Percentiles rank a stretch among this genome's conserved stretches.
Conservation (phyloP, 2,113 vertebrate genomes). For the Beaufortia kweichowensis region DNA sequence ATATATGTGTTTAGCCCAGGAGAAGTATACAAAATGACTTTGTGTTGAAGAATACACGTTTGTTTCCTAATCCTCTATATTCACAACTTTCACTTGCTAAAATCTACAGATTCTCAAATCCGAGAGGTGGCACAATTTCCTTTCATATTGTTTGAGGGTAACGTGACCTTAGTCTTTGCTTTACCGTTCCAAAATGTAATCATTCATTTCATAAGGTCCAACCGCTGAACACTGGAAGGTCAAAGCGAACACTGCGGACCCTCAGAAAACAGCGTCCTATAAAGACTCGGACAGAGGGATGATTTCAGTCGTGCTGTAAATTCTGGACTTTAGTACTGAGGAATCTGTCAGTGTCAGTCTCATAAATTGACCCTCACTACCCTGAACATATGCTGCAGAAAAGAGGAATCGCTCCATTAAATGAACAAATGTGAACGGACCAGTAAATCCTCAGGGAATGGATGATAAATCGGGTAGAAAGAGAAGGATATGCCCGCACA, state of each 20-base stretch:
- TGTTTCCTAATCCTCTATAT: no score
- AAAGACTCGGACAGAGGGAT: conserved; percentile 27
- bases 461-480: conserved; percentile 10
- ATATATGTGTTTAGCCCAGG: no score
- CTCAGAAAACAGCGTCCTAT: conserved; percentile 7
- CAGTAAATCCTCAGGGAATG: conserved; percentile 23
- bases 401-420: conserved; percentile 41
- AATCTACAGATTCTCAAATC: not conserved
- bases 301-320: conserved; percentile 30
- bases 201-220: not conserved
- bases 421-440: conserved; percentile 39
- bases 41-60: no score
- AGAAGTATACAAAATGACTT: no score
- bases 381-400: conserved; percentile 32
- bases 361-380: conserved; percentile 39
- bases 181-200: not conserved
- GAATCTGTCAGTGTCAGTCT: conserved; percentile 36
- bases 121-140: not conserved
- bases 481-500: not conserved
- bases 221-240: conserved; percentile 2
- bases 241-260: not conserved
- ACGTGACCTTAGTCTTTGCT: conserved; percentile 7
- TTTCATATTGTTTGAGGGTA: not conserved
- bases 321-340: conserved; percentile 29
- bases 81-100: no score